Evolutionary conservation across 2,888 invertebrate genomes (phyloP).

Genomic region (Nesidiocoris tenuis): DNA sequence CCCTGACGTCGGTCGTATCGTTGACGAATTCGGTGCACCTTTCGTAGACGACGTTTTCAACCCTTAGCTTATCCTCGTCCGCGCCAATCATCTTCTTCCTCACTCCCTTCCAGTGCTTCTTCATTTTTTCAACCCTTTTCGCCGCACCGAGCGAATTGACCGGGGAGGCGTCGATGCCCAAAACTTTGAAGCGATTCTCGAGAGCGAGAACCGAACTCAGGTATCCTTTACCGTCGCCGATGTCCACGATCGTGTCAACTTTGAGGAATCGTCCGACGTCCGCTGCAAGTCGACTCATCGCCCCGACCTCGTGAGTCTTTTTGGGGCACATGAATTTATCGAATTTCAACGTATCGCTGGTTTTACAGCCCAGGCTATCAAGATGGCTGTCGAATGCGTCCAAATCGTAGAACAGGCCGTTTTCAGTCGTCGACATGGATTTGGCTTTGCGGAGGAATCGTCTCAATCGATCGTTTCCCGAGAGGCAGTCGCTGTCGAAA

Average conservation of each 20-base stretch:
- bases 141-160: conserved; percentile 68
- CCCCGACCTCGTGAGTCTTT: conserved; percentile 77
- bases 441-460: conserved; percentile 1
- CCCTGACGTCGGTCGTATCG: conserved; percentile 59
- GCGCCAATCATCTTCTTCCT: conserved; percentile 43
- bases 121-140: conserved; percentile 55
- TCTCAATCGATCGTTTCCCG: neutral
- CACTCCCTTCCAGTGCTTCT: conserved; percentile 51
- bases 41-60: conserved; percentile 57
- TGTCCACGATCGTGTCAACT: conserved; percentile 67
- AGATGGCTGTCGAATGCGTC: conserved; percentile 56
- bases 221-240: conserved; percentile 89
- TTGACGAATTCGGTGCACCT: conserved; percentile 65
- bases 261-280: conserved; percentile 56
- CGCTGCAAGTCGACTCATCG: conserved; percentile 63
- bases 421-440: neutral
- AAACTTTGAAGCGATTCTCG: conserved; percentile 68
- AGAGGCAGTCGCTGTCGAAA: neutral
- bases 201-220: conserved; percentile 73
- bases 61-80: conserved; percentile 50
- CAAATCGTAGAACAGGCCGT: conserved; percentile 41
- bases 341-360: conserved; percentile 56
- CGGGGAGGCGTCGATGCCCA: conserved; percentile 77
- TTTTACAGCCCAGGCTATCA: conserved; percentile 52
- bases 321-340: conserved; percentile 76